Conservation (phyloP, 2,797 vertebrate genomes). For the Pipistrellus pygmaeus region DNA sequence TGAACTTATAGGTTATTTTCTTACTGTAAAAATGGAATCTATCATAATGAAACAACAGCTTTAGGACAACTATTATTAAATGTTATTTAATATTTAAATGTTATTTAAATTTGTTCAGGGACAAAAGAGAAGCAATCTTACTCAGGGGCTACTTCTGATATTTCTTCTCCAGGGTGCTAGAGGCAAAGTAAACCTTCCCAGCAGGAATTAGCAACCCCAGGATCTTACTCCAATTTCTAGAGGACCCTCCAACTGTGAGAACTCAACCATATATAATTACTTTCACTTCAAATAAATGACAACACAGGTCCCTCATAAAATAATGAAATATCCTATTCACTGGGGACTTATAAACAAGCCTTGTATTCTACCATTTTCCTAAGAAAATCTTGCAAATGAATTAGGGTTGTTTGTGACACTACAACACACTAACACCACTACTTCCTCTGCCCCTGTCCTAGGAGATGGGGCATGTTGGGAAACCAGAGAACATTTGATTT, state of each 20-base stretch:
- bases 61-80: background rate
- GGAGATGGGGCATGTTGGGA: background rate
- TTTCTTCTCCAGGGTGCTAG: background rate
- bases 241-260: background rate
- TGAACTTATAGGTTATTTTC: background rate
- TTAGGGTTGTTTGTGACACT: background rate
- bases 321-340: background rate
- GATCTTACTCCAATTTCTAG: background rate
- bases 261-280: background rate
- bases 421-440: background rate
- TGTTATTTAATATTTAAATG: background rate
- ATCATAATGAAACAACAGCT: background rate
- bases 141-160: background rate
- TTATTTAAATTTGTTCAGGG: background rate
- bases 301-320: background rate
- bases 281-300: constrained; percentile 26
- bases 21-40: background rate
- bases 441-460: background rate
- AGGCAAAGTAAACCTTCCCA: background rate
- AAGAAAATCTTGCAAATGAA: background rate
- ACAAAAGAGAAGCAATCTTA: background rate
- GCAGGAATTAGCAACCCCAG: background rate
- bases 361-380: background rate
- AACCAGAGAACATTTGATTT: background rate
- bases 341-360: background rate